phyloP scores from a whole-genome alignment of 2,113 vertebrate species.

The Raja brachyura region DNA sequence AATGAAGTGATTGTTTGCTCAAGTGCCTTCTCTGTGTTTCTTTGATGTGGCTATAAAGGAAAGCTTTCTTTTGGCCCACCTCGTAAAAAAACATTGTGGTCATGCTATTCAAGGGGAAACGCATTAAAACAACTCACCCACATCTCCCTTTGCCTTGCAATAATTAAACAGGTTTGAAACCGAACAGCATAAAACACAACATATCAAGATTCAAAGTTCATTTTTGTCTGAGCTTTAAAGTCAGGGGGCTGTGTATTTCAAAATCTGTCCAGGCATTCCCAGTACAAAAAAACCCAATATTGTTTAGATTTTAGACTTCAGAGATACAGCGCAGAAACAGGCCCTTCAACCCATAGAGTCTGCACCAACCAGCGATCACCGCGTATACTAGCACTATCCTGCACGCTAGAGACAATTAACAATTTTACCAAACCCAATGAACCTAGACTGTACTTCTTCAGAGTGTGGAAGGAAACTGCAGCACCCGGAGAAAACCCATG shows the following conservation, averaged over 20 bases:
- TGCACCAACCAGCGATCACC: too few species aligned
- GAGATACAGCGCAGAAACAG: too few species aligned
- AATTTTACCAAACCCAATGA: too few species aligned
- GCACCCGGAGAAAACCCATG: too few species aligned
- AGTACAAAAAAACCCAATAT: too few species aligned
- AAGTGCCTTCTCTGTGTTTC: slow-evolving; percentile 54
- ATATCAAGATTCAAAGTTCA: neutral
- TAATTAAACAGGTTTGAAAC: neutral
- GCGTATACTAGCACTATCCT: too few species aligned
- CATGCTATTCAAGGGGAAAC: slow-evolving; percentile 44
- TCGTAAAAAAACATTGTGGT: slow-evolving; percentile 49
- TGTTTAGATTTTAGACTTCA: too few species aligned
- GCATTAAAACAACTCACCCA: slow-evolving; percentile 20
- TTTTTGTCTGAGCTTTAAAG: too few species aligned
- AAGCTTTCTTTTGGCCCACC: slow-evolving; percentile 40
- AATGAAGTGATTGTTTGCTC: slow-evolving; percentile 64
- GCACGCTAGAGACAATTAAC: too few species aligned
- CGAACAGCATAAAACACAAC: neutral
- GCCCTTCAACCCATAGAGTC: too few species aligned
- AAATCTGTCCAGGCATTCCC: neutral
- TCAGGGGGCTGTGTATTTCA: neutral
- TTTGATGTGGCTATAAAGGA: slow-evolving; percentile 59
- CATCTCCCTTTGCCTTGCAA: neutral
- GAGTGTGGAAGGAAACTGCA: too few species aligned
- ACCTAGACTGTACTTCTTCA: too few species aligned